Base-by-base conservation (phyloP, 2,888 invertebrate genomes). In the Drosophila kuntzei region DNA sequence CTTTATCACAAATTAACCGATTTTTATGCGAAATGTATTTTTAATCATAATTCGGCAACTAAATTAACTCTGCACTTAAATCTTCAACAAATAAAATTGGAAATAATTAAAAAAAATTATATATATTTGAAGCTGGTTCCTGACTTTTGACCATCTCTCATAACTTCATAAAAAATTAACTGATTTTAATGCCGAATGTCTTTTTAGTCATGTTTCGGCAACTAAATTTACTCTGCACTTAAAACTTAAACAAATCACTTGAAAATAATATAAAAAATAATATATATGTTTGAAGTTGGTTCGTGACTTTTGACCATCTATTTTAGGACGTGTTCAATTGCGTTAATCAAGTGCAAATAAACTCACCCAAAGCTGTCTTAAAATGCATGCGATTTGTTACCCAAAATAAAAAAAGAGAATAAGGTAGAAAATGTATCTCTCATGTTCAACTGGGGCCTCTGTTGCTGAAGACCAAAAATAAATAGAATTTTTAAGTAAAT, bases 401-500 rank as follows among this genome's bases (percentile, higher is more conserved):
- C 44, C 22, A 58, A 50, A 53, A 53, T 16, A 7, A 14, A 12
- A 16, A 12, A 7, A 5, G 6, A 8, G n/a, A n/a, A n/a, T n/a
- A 53, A 8, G 2, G 29, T 18, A 22, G 12, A 5, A n/a, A 32
- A 43, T 8, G 25, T 34, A 32, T 46, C 36, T 20, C 29, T 29
- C 22, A 39, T 34, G 57, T 51, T 57, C 36, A 41, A 12, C 51
- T 54, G 46, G 27, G 7, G 18, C 3, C 46, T 32, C 16, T 41
- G 46, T 63, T 84, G 71, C 71, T 79, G 77, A 71, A 76, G 65
- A 71, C 44, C 57, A 51, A 82, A 86, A 84, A 77, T 88, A 88
- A 88, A 86, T 88, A 80, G 88, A 84, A 84, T 84, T 84, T 84
- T 79, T 75, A 84, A 84, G 88, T 84, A 86, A 84, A 84, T 82